Percentiles rank a stretch among this genome's conserved stretches.
Conservation (phyloP, 2,888 invertebrate species). For the Calephelis perditalis region DNA sequence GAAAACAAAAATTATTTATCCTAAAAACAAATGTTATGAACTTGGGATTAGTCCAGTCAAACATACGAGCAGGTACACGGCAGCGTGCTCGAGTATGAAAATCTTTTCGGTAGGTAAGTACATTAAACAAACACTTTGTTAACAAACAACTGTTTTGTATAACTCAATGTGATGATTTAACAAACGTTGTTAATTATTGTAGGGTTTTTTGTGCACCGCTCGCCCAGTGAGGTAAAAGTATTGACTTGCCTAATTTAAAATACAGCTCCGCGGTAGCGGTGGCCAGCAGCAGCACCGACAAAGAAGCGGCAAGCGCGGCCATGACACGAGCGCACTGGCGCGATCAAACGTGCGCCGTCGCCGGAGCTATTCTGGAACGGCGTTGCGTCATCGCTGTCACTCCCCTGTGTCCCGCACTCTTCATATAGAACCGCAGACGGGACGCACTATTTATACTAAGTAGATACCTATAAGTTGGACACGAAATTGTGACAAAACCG, state of each 20-base stretch:
- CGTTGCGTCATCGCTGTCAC: conserved; percentile 16
- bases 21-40: neutral
- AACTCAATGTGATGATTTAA: neutral
- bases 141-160: neutral
- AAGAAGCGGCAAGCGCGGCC: conserved; percentile 9
- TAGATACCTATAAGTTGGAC: too few relatives aligned
- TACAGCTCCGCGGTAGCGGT: conserved; percentile 11
- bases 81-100: neutral
- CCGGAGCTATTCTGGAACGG: conserved; percentile 20
- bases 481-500: too few relatives aligned
- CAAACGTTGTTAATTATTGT: neutral
- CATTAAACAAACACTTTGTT: neutral
- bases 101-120: neutral
- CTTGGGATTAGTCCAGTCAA: too few relatives aligned
- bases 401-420: neutral
- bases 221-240: neutral
- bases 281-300: conserved; percentile 7
- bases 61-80: neutral
- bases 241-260: conserved; percentile 13
- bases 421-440: neutral
- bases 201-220: conserved; percentile 13
- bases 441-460: neutral
- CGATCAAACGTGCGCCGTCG: neutral
- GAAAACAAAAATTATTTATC: too few relatives aligned
- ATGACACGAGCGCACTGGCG: conserved; percentile 9